Evolutionary conservation across 2,113 vertebrate genomes (phyloP), one percentile per base, ranked within the genome.

Genomic region (Cryptotis parvus): DNA sequence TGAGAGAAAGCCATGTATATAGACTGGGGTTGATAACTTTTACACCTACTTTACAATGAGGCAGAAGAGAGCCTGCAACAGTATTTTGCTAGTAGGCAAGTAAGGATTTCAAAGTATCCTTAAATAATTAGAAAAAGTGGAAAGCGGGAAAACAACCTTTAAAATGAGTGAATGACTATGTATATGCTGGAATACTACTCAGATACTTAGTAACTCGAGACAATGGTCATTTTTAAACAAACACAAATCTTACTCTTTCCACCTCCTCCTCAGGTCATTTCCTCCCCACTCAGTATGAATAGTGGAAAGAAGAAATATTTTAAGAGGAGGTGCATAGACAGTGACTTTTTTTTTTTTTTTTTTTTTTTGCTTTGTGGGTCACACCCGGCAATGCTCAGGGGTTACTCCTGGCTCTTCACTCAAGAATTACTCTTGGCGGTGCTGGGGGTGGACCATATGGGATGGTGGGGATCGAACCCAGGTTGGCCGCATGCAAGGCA

Each of bases 161-260:
- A 79, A 78, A 86, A 84, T 16, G 7, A 92, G 29, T 18, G 8
- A 11, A 87, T 37, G 12, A 20, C 55, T 24, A 49, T 10, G 14
- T 49, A 49, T 49, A 49, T 49, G 45, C 14, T 49, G 9, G 45
- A 49, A 49, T 49, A 14, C 14, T 49, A 10, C 14, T 49, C 10
- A 49, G 88, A 73, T 87, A 93, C 58, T 76, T 20, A 92, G 4
- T 72, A 84, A 81, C 39, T 65, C 81, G 69, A 49, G n/a, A 89
- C 82, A 93, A 87, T 58, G n/a, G 2, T 72, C 73, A 90, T 79
- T 91, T 77, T 73, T 70, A 88, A 35, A 70, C 69, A 22, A 7
- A 58, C 20, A 58, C 14, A 49, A 49, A 49, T 76, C 45, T 92
- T 75, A 58, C 37, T 70, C 49, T 91, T 91, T 41, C 33, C 41